These are phyloP conservation scores for Aythya baeri DNA, from an alignment of 2,113 vertebrate genomes.

Conservation along the genomic window DNA sequence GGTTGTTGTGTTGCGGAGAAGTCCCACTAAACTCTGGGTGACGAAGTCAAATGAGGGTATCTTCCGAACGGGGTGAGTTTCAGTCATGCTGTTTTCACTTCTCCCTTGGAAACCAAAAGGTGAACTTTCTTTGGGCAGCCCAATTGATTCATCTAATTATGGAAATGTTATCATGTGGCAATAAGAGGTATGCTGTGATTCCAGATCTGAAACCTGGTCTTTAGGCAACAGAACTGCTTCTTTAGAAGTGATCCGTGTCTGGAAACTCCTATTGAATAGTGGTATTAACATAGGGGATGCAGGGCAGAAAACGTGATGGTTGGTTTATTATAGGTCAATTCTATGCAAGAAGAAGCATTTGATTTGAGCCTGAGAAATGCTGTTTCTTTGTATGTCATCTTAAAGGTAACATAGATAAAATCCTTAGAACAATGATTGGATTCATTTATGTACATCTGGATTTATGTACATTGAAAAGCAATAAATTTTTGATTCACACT, in stretches of 20 bases:
- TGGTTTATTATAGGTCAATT: not conserved
- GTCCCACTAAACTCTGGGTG: not conserved
- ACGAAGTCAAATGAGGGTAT: not conserved
- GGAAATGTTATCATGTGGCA: not conserved
- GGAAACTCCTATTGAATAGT: not conserved
- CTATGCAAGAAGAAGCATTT: not conserved
- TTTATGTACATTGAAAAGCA: not conserved
- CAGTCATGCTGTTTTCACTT: not conserved
- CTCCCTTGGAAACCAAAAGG: not conserved
- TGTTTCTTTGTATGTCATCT: not conserved
- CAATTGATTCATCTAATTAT: not conserved
- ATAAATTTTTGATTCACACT: not conserved
- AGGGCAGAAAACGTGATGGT: not conserved
- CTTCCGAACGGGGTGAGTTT: not conserved
- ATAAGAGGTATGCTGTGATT: not conserved
- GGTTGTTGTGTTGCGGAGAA: not conserved
- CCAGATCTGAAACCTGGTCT: not conserved
- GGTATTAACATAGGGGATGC: not conserved
- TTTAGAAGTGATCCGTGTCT: not conserved
- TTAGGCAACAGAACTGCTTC: not conserved
- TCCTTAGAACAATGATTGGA: not conserved
- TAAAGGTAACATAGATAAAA: not conserved
- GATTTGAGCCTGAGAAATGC: not conserved
- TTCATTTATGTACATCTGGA: not conserved
- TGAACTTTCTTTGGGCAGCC: not conserved